Evolutionary conservation across 1,140 invertebrate species (phyloP).

Genomic region (Drosophila suzukii): DNA sequence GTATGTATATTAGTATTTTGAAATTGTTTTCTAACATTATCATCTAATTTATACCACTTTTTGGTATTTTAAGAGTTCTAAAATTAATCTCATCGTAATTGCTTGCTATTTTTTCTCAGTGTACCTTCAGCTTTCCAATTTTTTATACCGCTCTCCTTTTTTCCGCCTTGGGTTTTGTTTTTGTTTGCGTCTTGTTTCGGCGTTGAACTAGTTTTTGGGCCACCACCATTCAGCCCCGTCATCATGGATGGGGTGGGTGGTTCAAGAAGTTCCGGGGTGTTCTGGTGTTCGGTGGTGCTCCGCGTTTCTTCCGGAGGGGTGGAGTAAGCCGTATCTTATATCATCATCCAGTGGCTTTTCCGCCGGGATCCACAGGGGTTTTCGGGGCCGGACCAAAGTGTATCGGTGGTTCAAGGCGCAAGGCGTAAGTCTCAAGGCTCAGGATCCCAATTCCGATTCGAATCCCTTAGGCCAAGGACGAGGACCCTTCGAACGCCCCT

Average conservation of each 20-base stretch:
- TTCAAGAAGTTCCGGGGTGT: constrained; percentile 28
- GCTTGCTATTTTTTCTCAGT: background rate
- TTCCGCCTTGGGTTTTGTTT: constrained; percentile 24
- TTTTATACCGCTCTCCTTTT: constrained; percentile 32
- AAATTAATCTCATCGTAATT: background rate
- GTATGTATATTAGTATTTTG: too few relatives aligned
- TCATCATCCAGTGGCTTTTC: constrained; percentile 36
- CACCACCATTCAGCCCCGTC: constrained; percentile 24
- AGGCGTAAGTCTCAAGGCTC: too few relatives aligned
- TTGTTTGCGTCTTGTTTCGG: constrained; percentile 54
- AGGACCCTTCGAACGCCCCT: constrained; percentile 36
- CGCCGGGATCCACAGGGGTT: background rate
- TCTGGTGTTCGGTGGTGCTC: background rate
- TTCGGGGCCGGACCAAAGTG: background rate
- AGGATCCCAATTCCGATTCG: too few relatives aligned
- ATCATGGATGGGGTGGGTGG: constrained; percentile 15
- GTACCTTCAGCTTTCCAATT: constrained; percentile 29
- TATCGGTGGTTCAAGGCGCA: constrained; percentile 19
- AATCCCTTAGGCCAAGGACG: constrained; percentile 31
- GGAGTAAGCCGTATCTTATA: constrained; percentile 30
- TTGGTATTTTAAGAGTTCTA: too few relatives aligned
- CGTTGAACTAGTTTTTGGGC: constrained; percentile 63
- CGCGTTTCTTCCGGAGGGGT: background rate
- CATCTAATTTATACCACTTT: too few relatives aligned
- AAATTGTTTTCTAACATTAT: too few relatives aligned